A percentile compares a stretch with the other conserved stretches of the same genome.
These are phyloP conservation scores for Megaptera novaeangliae DNA, from an alignment of 2,113 vertebrate species.

Conservation along the genomic window DNA sequence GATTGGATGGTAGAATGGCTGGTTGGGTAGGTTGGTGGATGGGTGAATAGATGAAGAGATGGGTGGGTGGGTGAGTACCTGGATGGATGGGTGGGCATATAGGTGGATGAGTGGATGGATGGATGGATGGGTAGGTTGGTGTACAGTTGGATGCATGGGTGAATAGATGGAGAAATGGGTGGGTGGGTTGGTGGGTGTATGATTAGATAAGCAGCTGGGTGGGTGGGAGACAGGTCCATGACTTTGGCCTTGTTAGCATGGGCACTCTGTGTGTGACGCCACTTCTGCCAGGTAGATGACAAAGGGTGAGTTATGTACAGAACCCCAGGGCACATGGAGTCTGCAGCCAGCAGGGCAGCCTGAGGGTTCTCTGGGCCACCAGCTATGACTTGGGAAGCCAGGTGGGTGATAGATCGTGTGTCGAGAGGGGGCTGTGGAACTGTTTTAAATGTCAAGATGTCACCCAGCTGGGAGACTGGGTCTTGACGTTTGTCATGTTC, in stretches of 20 bases:
- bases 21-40: neutral
- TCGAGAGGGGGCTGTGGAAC: neutral
- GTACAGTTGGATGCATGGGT: neutral
- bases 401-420: neutral
- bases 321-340: neutral
- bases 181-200: neutral
- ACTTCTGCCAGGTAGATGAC: neutral
- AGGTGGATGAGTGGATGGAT: neutral
- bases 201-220: neutral
- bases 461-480: neutral
- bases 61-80: neutral
- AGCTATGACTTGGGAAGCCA: neutral
- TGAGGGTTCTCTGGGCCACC: neutral
- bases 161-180: neutral
- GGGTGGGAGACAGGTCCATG: neutral
- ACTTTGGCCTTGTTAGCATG: neutral
- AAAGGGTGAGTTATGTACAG: neutral
- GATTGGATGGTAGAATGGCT: too few species aligned
- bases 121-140: neutral
- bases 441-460: conserved; percentile 51
- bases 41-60: too few species aligned
- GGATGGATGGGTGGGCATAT: neutral
- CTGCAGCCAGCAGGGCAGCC: neutral
- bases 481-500: conserved; percentile 34
- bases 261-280: neutral